Conservation (phyloP, 2,113 vertebrate species). For the Isurus oxyrinchus region DNA sequence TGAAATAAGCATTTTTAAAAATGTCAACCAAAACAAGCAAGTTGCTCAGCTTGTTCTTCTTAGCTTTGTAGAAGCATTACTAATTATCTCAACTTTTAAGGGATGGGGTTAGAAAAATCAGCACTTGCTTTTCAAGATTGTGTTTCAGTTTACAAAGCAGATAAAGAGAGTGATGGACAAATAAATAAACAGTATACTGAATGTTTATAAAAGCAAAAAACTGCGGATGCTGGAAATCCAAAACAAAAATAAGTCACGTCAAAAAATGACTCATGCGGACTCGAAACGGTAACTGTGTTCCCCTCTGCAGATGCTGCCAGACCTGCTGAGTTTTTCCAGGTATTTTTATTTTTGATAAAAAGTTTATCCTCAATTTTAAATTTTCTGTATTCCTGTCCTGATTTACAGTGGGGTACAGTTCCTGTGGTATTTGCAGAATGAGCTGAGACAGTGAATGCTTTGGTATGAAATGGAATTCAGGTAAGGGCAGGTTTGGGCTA, state of each 20-base stretch:
- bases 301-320: too few species aligned
- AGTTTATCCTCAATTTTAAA: background rate
- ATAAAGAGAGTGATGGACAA: background rate
- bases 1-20: background rate
- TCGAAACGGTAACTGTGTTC: too few species aligned
- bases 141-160: background rate
- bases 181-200: background rate
- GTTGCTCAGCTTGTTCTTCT: background rate
- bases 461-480: background rate
- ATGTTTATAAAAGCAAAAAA: background rate
- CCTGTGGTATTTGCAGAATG: background rate
- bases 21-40: background rate
- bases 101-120: background rate
- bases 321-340: too few species aligned
- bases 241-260: too few species aligned
- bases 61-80: background rate
- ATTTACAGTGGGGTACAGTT: background rate
- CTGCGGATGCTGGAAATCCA: too few species aligned
- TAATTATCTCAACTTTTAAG: background rate
- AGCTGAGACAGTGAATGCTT: background rate
- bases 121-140: background rate
- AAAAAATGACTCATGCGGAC: too few species aligned
- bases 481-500: background rate
- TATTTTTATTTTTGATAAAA: too few species aligned
- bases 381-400: background rate